Evolutionary conservation across 2,888 invertebrate genomes (phyloP), one percentile per base, ranked within the genome.

Genomic region (Macrosoma leucophasiata): DNA sequence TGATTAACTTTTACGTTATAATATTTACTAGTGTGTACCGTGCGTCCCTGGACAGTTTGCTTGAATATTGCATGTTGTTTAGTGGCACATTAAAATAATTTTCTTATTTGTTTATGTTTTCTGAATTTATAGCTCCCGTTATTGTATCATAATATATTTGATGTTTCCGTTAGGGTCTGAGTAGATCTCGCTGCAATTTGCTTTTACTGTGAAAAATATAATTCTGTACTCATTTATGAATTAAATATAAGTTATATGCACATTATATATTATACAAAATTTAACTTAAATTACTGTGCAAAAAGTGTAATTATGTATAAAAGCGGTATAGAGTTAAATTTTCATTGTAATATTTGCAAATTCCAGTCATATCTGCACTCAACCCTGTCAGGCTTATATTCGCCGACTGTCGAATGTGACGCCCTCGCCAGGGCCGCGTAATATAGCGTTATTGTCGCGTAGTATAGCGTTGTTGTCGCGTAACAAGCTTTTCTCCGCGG

Each of bases 11-110:
- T 60, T 75, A 69, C 62, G 60, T 69, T 62, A 59, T 70, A 63
- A 61, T 71, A 62, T 68, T 51, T 62, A 53, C 46, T 60, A 55
- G 51, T 75, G 67, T 77, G 59, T 77, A 70, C 62, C 65, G 65
- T 69, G 59, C 61, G 48, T 59, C 55, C 71, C 73, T 70, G 73
- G 71, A 72, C 73, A 47, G 60, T 68, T 68, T 46, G 75, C 76
- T 79, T 79, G 34, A 62, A 54, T 78, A 73, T 76, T 79, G 81
- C 81, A 81, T 82, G 82, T 69, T 72, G 70, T 76, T 71, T 76
- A 75, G 70, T 73, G 52, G 62, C 56, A 54, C 62, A 49, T 69
- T 55, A 55, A 71, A 76, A 74, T 74, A 65, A 49, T 50, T 71
- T 77, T 71, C 25, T 74, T 76, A 78, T 82, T 75, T 82, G 81